Evolutionary conservation across 2,888 invertebrate genomes (phyloP), one percentile per base, ranked within the genome.

Genomic region (Harmothoe impar): DNA sequence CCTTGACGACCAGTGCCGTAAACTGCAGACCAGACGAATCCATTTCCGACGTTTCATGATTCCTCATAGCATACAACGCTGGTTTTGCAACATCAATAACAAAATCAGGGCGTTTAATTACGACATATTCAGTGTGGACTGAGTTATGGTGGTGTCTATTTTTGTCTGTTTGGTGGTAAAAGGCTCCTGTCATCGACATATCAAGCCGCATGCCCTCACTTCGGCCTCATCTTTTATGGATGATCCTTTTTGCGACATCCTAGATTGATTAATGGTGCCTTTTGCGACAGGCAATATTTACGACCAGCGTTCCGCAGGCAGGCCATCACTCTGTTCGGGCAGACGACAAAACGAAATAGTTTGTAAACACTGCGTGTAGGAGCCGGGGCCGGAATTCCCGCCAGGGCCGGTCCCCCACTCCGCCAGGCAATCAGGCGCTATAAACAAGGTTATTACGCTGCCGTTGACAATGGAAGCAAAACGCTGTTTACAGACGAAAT

Each of bases 231-330:
- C 43, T 84, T 84, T 84, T 84, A 84, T 84, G n/a, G 51, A 84
- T 84, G 84, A 43, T 33, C 84, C 84, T 84, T 84, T 43, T 72
- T 84, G 51, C 43, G 84, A 84, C 84, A 84, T 84, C 43, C 84
- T 23, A 84, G 84, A 84, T 84, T 84, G 84, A 84, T 84, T 84
- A 84, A 84, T 84, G 43, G 84, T 15, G 35, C 33, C 35, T 84
- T 84, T 84, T 84, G 84, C 84, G 84, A 84, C 84, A 43, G n/a
- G 84, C 84, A 35, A 23, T 43, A 43, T 84, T 84, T 84, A 84
- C 29, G 84, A 25, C 84, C 43, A 3, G 10, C n/a, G 1, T 43
- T 35, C 84, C 10, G 33, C 25, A 31, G 35, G 31, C 31, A 35
- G 17, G 31, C 84, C 84, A 84, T 84, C 84, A 43, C 23, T 84